Conservation (phyloP, 2,113 vertebrate species). For the Sprattus sprattus region DNA sequence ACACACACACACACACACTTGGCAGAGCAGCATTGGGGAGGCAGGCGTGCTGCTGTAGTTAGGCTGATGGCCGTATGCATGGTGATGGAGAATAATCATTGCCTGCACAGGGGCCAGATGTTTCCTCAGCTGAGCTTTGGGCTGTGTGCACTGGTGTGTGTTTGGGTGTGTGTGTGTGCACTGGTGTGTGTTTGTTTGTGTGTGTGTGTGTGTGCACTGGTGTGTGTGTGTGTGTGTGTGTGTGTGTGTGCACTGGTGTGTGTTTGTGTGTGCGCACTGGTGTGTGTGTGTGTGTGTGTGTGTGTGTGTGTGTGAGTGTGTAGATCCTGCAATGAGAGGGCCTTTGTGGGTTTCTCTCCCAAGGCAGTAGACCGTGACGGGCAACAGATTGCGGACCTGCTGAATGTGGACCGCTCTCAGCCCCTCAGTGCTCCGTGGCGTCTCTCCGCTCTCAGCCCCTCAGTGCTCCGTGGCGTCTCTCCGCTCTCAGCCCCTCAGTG, state of each 20-base stretch:
- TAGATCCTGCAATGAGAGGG: constrained; percentile 7
- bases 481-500: too few species aligned
- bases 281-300: constrained; percentile 16
- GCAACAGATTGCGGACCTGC: constrained; percentile 10
- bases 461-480: neutral
- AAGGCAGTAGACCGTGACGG: neutral
- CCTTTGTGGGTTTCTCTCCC: neutral
- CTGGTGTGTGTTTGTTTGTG: constrained; percentile 25
- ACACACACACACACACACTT: too few species aligned
- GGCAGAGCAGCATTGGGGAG: neutral
- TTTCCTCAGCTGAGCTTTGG: constrained; percentile 9
- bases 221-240: neutral
- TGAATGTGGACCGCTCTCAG: neutral
- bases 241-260: constrained; percentile 26
- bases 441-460: too few species aligned
- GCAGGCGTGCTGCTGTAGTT: neutral
- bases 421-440: neutral
- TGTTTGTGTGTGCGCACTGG: neutral
- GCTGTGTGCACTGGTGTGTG: constrained; percentile 36
- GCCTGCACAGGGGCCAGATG: neutral
- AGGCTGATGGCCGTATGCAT: neutral
- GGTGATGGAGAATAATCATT: neutral
- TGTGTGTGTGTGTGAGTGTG: constrained; percentile 43
- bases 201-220: constrained; percentile 42
- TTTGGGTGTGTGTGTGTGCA: neutral